phyloP scores from a whole-genome alignment of 2,888 invertebrate species.

The Magallana nippona region DNA sequence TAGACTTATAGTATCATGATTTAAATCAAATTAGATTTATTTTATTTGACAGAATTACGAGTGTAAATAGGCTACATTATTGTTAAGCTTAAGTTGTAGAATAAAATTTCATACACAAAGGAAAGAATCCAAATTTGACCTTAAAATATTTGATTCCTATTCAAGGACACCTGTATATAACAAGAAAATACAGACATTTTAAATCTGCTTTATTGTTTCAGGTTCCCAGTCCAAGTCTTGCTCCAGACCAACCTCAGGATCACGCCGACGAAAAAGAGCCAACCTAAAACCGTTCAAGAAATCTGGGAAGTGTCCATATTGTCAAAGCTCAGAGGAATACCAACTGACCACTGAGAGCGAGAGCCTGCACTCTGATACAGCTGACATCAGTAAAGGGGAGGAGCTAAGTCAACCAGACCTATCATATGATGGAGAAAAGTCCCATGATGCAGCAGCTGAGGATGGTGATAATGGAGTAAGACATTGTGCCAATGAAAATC shows the following conservation, averaged over 20 bases:
- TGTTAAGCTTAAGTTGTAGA: neutral
- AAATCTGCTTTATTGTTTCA: conserved; percentile 50
- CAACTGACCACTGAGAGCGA: conserved; percentile 69
- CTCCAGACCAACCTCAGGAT: conserved; percentile 70
- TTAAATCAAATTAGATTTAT: conserved; percentile 14
- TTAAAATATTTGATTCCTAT: neutral
- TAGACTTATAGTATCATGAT: neutral
- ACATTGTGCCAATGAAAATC: neutral
- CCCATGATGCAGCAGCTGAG: neutral
- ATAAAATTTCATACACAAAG: neutral
- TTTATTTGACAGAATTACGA: neutral
- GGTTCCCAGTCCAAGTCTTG: conserved; percentile 62
- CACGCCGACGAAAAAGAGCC: conserved; percentile 62
- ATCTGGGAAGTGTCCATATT: conserved; percentile 48
- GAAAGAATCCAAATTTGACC: conserved; percentile 3
- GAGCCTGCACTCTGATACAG: conserved; percentile 72
- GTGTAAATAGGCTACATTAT: neutral
- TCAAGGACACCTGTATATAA: too few relatives aligned
- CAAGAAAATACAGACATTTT: neutral
- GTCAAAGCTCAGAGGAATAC: conserved; percentile 72
- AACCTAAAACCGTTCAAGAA: conserved; percentile 54
- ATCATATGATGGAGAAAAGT: conserved; percentile 6
- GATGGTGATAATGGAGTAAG: conserved; percentile 6
- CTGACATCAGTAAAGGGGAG: conserved; percentile 43
- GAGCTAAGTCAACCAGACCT: conserved; percentile 10